Evolutionary conservation across 2,797 vertebrate genomes (phyloP).

Genomic region (Eidolon dupreanum): DNA sequence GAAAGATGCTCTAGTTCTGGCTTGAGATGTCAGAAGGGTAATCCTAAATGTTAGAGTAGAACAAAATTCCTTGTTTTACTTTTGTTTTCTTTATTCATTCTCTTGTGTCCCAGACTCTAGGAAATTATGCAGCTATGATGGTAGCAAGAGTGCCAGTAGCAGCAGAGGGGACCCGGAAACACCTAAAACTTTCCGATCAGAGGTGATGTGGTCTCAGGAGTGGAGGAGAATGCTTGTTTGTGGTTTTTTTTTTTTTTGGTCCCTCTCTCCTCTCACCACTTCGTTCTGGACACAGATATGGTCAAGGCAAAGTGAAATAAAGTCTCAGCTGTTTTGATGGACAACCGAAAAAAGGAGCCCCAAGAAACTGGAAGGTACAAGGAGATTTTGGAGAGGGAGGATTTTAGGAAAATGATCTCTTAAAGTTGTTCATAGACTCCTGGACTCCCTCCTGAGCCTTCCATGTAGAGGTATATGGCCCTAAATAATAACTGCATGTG

Average conservation of each 20-base stretch:
- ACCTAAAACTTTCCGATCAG: neutral
- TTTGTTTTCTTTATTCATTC: neutral
- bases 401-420: neutral
- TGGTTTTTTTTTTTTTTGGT: neutral
- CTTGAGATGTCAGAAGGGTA: neutral
- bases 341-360: neutral
- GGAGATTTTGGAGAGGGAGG: neutral
- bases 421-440: neutral
- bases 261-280: neutral
- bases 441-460: neutral
- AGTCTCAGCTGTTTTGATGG: neutral
- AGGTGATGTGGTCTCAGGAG: rapidly evolving
- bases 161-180: rapidly evolving
- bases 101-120: neutral
- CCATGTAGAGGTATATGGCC: neutral
- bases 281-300: neutral
- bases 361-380: neutral
- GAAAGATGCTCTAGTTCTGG: neutral
- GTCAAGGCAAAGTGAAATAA: neutral
- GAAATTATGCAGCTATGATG: neutral
- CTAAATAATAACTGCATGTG: neutral
- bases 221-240: neutral
- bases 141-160: neutral
- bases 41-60: neutral
- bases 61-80: neutral